Evolutionary conservation across 2,113 vertebrate genomes (phyloP).

Genomic region (Nestor notabilis): DNA sequence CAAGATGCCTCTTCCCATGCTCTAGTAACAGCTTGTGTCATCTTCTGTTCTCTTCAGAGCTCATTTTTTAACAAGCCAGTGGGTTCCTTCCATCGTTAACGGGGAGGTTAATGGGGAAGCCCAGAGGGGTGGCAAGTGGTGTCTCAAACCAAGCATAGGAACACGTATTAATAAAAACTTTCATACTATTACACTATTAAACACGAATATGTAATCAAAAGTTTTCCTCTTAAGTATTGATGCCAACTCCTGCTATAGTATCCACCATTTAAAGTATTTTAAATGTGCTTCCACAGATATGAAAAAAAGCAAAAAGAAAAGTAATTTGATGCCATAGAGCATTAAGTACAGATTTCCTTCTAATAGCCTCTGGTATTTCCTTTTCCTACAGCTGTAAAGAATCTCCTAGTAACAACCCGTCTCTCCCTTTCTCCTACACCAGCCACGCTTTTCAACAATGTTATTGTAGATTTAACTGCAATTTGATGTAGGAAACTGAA

Average conservation of each 20-base stretch:
- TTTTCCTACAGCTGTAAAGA: background rate
- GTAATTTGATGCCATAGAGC: background rate
- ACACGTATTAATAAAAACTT: background rate
- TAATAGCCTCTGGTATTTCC: background rate
- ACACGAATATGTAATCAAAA: background rate
- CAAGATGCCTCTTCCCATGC: background rate
- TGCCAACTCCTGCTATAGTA: background rate
- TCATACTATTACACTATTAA: background rate
- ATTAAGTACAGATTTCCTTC: background rate
- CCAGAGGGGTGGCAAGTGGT: background rate
- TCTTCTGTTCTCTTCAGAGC: background rate
- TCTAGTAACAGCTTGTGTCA: background rate
- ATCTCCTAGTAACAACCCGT: background rate
- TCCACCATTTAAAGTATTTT: background rate
- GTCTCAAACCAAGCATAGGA: background rate
- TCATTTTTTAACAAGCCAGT: background rate
- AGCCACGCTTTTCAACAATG: background rate
- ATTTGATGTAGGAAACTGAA: background rate
- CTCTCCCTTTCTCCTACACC: background rate
- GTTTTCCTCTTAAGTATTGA: background rate
- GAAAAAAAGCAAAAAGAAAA: background rate
- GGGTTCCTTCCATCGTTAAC: background rate
- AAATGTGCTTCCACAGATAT: background rate
- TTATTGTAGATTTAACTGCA: background rate
- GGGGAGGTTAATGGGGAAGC: background rate